Conservation (phyloP, 1,140 invertebrate genomes). For the Philaenus spumarius region DNA sequence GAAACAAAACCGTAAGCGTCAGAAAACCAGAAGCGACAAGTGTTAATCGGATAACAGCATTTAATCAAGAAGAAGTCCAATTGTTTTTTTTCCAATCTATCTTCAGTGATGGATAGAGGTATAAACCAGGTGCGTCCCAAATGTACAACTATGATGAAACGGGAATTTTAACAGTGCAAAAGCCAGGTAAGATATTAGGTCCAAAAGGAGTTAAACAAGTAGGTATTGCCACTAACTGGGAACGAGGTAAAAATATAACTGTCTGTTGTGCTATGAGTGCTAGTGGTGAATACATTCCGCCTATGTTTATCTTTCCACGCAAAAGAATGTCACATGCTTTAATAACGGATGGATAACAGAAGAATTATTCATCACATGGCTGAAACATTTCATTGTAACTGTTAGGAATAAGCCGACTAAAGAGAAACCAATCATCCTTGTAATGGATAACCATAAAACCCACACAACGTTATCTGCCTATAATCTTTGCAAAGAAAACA, state of each 20-base stretch:
- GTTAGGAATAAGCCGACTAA: conserved; percentile 5
- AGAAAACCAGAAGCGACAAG: conserved; percentile 31
- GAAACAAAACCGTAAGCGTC: conserved; percentile 21
- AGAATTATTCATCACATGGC: conserved; percentile 34
- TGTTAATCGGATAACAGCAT: conserved; percentile 22
- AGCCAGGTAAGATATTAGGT: no score
- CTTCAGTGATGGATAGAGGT: conserved; percentile 26
- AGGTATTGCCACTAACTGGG: no score
- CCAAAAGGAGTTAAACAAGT: conserved; percentile 26
- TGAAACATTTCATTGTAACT: conserved; percentile 31
- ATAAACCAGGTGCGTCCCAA: conserved; percentile 29
- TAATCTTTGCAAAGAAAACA: conserved; percentile 33
- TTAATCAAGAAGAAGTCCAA: conserved; percentile 24
- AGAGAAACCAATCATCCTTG: conserved; percentile 27
- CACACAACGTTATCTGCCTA: conserved; percentile 26
- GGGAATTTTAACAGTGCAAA: conserved; percentile 37
- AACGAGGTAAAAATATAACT: conserved; percentile 35
- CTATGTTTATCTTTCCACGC: conserved; percentile 38
- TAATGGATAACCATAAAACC: conserved; percentile 39
- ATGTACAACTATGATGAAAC: conserved; percentile 41
- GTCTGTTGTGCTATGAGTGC: conserved; percentile 31
- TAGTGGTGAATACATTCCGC: conserved; percentile 28
- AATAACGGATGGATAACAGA: conserved; percentile 37
- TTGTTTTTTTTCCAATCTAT: conserved; percentile 34
- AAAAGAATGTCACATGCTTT: conserved; percentile 27